Percentiles rank a stretch among this genome's conserved stretches.
Evolutionary conservation across 1,140 invertebrate genomes (phyloP).

Genomic region (Anthonomus grandis): DNA sequence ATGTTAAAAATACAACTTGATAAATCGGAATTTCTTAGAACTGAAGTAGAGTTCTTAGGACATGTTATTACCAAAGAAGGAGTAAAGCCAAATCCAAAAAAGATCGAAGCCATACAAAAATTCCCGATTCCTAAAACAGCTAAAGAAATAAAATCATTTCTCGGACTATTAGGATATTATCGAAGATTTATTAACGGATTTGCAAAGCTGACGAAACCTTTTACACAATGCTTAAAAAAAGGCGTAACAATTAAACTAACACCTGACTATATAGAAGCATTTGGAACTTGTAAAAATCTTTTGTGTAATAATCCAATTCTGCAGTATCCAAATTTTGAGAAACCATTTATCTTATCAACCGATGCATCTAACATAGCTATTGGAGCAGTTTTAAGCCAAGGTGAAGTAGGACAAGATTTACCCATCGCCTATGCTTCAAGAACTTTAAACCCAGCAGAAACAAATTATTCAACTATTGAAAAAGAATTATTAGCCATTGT

Average conservation of each 20-base stretch:
- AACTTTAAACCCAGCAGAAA: too few species aligned
- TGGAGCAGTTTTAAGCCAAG: background rate
- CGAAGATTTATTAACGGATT: conserved; percentile 35
- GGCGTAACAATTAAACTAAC: conserved; percentile 5
- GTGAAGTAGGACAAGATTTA: background rate
- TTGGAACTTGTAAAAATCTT: conserved; percentile 15
- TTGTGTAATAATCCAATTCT: conserved; percentile 26
- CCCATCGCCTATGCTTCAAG: background rate
- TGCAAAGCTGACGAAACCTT: conserved; percentile 34
- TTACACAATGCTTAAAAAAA: conserved; percentile 16
- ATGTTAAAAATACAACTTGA: conserved; percentile 32
- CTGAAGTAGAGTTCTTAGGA: conserved; percentile 8
- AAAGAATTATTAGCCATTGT: too few species aligned
- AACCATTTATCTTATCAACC: conserved; percentile 42
- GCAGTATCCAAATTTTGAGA: conserved; percentile 41
- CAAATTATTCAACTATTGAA: too few species aligned
- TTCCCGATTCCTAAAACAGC: conserved; percentile 42
- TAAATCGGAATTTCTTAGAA: conserved; percentile 37
- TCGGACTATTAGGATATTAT: conserved; percentile 31
- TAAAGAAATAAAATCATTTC: conserved; percentile 28
- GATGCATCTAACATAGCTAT: conserved; percentile 28
- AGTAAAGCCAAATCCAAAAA: conserved; percentile 18
- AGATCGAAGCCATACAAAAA: conserved; percentile 26
- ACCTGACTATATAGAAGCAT: conserved; percentile 4
- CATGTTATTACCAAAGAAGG: conserved; percentile 15